A percentile compares a stretch with the other conserved stretches of the same genome.
These are phyloP conservation scores for Peromyscus eremicus DNA, from an alignment of 2,797 vertebrate genomes.

Conservation along the genomic window DNA sequence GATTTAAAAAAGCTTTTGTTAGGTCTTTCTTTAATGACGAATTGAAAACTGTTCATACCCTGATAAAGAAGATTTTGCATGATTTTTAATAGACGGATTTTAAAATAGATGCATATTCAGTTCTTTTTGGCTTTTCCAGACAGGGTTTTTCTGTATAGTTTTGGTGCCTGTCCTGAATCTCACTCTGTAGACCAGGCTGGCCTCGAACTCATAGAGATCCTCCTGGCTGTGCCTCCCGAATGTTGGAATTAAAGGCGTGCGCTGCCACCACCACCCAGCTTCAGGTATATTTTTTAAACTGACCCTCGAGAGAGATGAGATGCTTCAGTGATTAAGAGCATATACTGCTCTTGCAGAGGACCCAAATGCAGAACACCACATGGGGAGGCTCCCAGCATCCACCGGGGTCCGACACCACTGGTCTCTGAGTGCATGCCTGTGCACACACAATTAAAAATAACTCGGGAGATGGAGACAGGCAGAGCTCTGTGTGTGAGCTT, in stretches of 20 bases:
- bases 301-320: too few relatives aligned
- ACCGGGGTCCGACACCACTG: not conserved
- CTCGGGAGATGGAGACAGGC: not conserved
- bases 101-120: slow-evolving; percentile 2
- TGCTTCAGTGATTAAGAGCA: not conserved
- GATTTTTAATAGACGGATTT: slow-evolving; percentile 36
- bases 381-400: not conserved
- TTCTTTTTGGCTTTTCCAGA: too few relatives aligned
- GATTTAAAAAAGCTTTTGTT: slow-evolving; percentile 24
- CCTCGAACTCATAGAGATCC: too few relatives aligned
- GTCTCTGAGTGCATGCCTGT: not conserved
- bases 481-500: too few relatives aligned
- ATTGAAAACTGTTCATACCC: not conserved
- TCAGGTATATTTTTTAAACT: not conserved
- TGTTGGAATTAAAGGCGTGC: too few relatives aligned
- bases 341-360: not conserved
- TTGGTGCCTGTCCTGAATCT: too few relatives aligned
- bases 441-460: not conserved
- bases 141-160: too few relatives aligned
- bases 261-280: not conserved
- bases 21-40: not conserved
- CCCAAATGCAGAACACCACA: not conserved
- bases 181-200: too few relatives aligned
- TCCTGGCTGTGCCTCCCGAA: too few relatives aligned
- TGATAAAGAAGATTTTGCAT: slow-evolving; percentile 23